phyloP scores from a whole-genome alignment of 2,888 invertebrate genomes.

The Latrodectus elegans region DNA sequence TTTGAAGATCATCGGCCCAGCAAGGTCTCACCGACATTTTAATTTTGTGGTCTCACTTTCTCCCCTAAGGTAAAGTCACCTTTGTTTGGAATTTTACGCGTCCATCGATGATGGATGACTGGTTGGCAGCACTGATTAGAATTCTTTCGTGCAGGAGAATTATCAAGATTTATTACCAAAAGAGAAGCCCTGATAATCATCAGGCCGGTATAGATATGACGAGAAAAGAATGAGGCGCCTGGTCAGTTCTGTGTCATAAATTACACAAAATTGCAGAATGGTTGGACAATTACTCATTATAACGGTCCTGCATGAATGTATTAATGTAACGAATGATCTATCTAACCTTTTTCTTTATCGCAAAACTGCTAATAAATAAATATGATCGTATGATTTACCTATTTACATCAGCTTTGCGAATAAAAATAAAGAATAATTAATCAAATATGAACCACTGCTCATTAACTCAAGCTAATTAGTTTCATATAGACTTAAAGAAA shows the following conservation, averaged over 20 bases:
- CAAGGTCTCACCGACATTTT: not conserved
- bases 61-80: slow-evolving; percentile 7
- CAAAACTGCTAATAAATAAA: too few species aligned
- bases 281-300: not conserved
- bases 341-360: too few species aligned
- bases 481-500: too few species aligned
- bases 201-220: not conserved
- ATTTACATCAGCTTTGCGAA: too few species aligned
- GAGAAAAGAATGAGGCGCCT: not conserved
- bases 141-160: slow-evolving; percentile 17
- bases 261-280: not conserved
- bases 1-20: slow-evolving; percentile 1
- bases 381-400: too few species aligned
- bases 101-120: slow-evolving; percentile 5
- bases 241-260: not conserved
- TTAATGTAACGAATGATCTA: not conserved
- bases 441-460: too few species aligned
- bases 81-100: not conserved
- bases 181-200: slow-evolving; percentile 5
- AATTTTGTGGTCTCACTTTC: not conserved
- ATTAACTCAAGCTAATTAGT: too few species aligned
- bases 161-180: slow-evolving; percentile 41
- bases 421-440: too few species aligned
- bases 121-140: not conserved
- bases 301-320: not conserved